These are phyloP conservation scores for Polyommatus iphigenia DNA, from an alignment of 2,888 invertebrate genomes.

Conservation along the genomic window DNA sequence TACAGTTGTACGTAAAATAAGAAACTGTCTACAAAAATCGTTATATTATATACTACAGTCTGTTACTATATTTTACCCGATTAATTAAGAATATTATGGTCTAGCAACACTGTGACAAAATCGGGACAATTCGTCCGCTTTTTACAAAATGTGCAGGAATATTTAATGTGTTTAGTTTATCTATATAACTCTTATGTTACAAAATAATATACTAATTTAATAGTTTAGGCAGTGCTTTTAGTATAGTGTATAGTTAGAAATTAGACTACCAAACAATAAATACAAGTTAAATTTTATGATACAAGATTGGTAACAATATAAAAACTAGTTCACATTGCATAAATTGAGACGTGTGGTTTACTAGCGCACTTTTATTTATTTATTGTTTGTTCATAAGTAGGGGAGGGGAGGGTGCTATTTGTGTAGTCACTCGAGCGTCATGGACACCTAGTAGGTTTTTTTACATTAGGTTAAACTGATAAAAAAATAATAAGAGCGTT, in stretches of 20 bases:
- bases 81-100: background rate
- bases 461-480: no score
- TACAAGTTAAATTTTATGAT: background rate
- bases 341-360: background rate
- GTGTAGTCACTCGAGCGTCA: no score
- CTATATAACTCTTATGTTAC: slow-evolving; percentile 13
- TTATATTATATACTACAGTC: no score
- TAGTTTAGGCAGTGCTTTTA: background rate
- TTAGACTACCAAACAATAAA: background rate
- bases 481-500: no score
- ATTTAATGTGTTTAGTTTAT: slow-evolving; percentile 19
- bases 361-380: background rate
- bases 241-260: background rate
- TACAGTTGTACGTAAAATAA: no score
- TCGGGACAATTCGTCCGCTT: background rate
- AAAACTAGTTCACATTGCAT: background rate
- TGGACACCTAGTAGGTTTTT: no score
- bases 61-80: background rate
- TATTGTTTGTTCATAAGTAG: no score
- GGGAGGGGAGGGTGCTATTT: no score
- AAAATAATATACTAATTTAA: background rate
- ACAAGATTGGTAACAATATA: background rate
- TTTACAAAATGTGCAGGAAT: slow-evolving; percentile 26
- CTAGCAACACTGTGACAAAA: slow-evolving; percentile 21
- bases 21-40: no score